Evolutionary conservation across 1,140 invertebrate genomes (phyloP), one percentile per base, ranked within the genome.

Genomic region (Bombus confusus): DNA sequence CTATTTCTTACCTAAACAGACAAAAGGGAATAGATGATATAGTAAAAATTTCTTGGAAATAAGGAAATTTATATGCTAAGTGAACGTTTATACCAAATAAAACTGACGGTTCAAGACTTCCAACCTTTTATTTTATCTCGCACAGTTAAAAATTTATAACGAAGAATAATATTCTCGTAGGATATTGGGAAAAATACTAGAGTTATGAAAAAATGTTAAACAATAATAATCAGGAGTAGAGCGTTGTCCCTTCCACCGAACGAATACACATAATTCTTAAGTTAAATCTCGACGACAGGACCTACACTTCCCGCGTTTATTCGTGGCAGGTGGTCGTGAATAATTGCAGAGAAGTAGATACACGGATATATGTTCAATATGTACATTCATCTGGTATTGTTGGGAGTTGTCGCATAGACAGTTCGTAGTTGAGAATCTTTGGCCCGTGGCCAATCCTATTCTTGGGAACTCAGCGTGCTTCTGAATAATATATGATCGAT

Each of bases 241-340:
- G 6, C 1, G 47, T 22, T 2, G 5, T 52, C 5, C 5, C 47
- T 52, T 52, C 47, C 47, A 52, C 1, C 18, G 47, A 52, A 52
- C 47, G 28, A 28, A 39, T 72, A 72, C 15, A 25, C n/a, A 13
- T 37, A 25, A 39, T n/a, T 12, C 6, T 6, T 37, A 8, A 59
- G 28, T 52, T 3, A 28, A 47, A 66, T 57, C 47, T 76, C 15
- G 22, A 22, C 47, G 43, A 83, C 62, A 59, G 25, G 34, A 18
- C 77, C 47, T 57, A 66, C 64, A 59, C 31, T 79, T 80, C 1
- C 77, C 66, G 69, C 59, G 86, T 25, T 87, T 80, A 68, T 79
- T 80, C 59, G 88, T 85, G 66, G 82, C 79, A 69, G 80, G 75
- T 80, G 88, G 74, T 86, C 80, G 83, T 90, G 86, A 90, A 90